Evolutionary conservation across 2,113 vertebrate species (phyloP).

Genomic region (Paralichthys olivaceus): DNA sequence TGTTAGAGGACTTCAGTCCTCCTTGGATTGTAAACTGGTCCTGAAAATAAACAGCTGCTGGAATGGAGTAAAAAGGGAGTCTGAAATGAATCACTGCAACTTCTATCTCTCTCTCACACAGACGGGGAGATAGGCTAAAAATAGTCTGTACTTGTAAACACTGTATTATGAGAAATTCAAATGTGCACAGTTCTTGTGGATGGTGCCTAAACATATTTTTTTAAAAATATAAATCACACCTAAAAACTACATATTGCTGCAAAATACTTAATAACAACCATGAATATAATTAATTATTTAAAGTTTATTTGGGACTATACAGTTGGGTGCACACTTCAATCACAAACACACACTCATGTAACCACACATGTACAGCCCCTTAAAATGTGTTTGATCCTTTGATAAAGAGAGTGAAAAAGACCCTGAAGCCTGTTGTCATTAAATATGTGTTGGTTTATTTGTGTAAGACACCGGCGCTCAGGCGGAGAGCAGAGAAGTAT

Average conservation of each 20-base stretch:
- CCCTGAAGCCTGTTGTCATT: slow-evolving; percentile 72
- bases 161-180: neutral
- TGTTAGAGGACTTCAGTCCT: slow-evolving; percentile 47
- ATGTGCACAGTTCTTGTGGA: neutral
- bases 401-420: slow-evolving; percentile 62
- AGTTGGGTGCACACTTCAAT: no score
- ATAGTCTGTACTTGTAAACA: slow-evolving; percentile 6
- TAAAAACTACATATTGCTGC: neutral
- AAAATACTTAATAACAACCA: neutral
- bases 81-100: slow-evolving; percentile 43
- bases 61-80: slow-evolving; percentile 32
- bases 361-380: slow-evolving; percentile 23
- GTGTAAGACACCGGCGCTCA: slow-evolving; percentile 67
- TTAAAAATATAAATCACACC: neutral
- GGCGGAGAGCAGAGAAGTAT: slow-evolving; percentile 43
- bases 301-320: no score
- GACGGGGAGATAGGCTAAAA: neutral
- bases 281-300: no score
- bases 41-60: slow-evolving; percentile 75
- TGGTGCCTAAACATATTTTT: neutral
- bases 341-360: neutral
- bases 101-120: slow-evolving; percentile 8
- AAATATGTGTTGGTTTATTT: slow-evolving; percentile 80
- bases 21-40: slow-evolving; percentile 49
- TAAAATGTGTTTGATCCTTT: slow-evolving; percentile 56